Conservation (phyloP, 2,888 invertebrate species). For the Tipula lateralis region DNA sequence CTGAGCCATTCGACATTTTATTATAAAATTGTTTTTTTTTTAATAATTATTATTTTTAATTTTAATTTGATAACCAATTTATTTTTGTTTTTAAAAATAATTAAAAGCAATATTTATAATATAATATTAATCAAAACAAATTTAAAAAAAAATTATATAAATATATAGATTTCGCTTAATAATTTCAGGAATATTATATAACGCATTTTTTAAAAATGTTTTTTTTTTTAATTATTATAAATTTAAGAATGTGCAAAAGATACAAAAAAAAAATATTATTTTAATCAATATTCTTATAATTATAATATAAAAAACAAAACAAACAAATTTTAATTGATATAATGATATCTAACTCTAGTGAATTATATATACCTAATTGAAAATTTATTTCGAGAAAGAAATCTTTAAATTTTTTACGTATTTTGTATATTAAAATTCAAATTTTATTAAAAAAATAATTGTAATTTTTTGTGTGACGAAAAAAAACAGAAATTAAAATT, state of each 20-base stretch:
- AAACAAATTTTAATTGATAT: neutral
- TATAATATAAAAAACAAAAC: neutral
- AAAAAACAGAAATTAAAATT: neutral
- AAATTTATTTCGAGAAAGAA: neutral
- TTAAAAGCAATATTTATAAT: slow-evolving; percentile 21
- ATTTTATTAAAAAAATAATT: neutral
- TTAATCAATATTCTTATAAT: neutral
- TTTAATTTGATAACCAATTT: neutral
- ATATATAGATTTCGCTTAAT: neutral
- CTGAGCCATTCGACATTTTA: slow-evolving; percentile 27
- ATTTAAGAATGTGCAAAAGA: neutral
- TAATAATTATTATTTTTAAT: neutral
- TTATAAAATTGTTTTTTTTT: slow-evolving; percentile 14
- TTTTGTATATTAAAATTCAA: neutral
- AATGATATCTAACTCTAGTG: neutral
- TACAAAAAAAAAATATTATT: neutral
- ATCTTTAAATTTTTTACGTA: neutral
- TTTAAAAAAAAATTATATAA: neutral
- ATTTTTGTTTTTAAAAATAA: neutral
- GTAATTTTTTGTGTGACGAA: neutral
- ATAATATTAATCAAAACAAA: neutral
- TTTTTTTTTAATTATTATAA: neutral
- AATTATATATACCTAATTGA: neutral
- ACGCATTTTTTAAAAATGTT: slow-evolving; percentile 5
- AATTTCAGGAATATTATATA: slow-evolving; percentile 14